Conservation (phyloP, 2,113 vertebrate species). For the Telmatochromis bifrenatus region DNA sequence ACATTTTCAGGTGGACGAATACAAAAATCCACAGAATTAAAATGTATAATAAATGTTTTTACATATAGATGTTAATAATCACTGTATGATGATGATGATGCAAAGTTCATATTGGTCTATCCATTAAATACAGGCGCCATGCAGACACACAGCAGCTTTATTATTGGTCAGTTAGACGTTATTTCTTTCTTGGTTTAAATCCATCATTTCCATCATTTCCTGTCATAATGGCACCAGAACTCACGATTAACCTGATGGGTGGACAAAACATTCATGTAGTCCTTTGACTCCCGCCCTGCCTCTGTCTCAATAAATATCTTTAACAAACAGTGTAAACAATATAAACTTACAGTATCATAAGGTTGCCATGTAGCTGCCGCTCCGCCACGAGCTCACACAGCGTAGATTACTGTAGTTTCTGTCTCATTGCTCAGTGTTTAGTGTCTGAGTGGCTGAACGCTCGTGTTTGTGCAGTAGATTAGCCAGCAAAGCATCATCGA, state of each 20-base stretch:
- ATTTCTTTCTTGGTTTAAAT: not conserved
- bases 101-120: not conserved
- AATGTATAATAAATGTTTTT: too few species aligned
- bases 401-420: not conserved
- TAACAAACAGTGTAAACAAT: not conserved
- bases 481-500: not conserved
- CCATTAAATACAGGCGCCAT: accelerated
- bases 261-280: not conserved
- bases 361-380: not conserved
- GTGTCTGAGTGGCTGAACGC: not conserved
- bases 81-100: not conserved
- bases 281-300: not conserved
- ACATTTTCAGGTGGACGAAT: not conserved
- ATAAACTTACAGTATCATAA: not conserved
- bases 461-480: constrained; percentile 24
- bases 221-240: not conserved
- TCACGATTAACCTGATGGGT: not conserved
- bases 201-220: not conserved
- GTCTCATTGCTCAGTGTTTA: not conserved
- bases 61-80: not conserved
- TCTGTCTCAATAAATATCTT: not conserved
- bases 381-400: not conserved
- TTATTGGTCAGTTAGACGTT: not conserved
- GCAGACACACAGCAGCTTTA: not conserved
- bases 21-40: too few species aligned